Evolutionary conservation across 2,888 invertebrate genomes (phyloP).

Genomic region (Harpalus rubripes): DNA sequence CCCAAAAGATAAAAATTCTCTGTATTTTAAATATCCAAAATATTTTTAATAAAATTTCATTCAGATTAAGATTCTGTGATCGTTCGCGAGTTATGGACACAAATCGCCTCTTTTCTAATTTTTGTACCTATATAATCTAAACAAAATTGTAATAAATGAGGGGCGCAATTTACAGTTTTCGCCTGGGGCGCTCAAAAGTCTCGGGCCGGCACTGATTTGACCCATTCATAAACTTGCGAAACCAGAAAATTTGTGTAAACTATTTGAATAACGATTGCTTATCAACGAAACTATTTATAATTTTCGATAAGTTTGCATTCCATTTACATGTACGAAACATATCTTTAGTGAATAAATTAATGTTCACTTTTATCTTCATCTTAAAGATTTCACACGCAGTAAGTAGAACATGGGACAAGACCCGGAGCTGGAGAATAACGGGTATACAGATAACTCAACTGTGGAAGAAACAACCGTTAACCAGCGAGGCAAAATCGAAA

Average conservation of each 20-base stretch:
- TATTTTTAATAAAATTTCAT: too few relatives aligned
- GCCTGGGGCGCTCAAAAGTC: too few relatives aligned
- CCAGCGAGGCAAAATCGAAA: conserved; percentile 4
- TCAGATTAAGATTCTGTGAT: too few relatives aligned
- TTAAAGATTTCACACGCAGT: background rate
- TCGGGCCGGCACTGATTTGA: too few relatives aligned
- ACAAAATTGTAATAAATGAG: too few relatives aligned
- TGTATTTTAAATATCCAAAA: too few relatives aligned
- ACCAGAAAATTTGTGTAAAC: background rate
- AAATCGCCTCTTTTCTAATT: too few relatives aligned
- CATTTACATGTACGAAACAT: background rate
- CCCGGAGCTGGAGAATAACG: background rate
- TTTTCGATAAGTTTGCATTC: conserved; percentile 13
- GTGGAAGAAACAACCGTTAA: background rate
- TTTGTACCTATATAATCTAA: too few relatives aligned
- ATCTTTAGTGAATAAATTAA: background rate
- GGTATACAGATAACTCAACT: background rate
- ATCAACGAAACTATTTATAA: conserved; percentile 16
- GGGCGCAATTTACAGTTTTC: too few relatives aligned
- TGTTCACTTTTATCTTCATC: conserved; percentile 6
- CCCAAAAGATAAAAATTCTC: too few relatives aligned
- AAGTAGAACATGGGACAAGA: background rate
- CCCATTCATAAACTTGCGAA: conserved; percentile 17
- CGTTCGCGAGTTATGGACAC: too few relatives aligned
- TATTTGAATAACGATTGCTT: conserved; percentile 20